Evolutionary conservation across 2,888 invertebrate species (phyloP).

Genomic region (Leucoptera coffeella): DNA sequence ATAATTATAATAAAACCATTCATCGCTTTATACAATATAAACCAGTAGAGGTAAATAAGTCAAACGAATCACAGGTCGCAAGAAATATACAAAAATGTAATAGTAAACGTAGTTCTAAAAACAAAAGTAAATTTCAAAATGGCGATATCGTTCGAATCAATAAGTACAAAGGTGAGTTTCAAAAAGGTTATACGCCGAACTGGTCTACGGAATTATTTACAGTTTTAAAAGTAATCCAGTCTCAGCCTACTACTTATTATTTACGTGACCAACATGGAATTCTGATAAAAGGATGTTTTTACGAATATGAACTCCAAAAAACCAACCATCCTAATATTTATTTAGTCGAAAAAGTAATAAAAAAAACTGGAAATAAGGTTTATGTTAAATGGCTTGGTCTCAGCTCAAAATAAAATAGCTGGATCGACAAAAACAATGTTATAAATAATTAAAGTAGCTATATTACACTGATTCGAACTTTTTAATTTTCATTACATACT

Average conservation of each 20-base stretch:
- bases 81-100: neutral
- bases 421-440: constrained; percentile 7
- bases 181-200: constrained; percentile 11
- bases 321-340: constrained; percentile 13
- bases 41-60: constrained; percentile 1
- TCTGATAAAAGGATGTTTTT: constrained; percentile 12
- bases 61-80: neutral
- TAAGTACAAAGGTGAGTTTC: constrained; percentile 9
- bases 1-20: constrained; percentile 1
- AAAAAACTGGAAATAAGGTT: constrained; percentile 2
- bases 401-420: constrained; percentile 7
- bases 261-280: constrained; percentile 11
- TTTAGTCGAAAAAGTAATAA: constrained; percentile 11
- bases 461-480: too few relatives aligned
- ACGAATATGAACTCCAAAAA: constrained; percentile 12
- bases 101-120: neutral
- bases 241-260: constrained; percentile 11
- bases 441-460: neutral
- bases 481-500: too few relatives aligned
- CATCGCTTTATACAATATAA: neutral
- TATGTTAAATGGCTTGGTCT: constrained; percentile 7
- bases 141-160: constrained; percentile 9
- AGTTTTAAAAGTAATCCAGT: constrained; percentile 10
- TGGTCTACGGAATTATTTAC: constrained; percentile 13
- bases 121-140: constrained; percentile 7